These are phyloP conservation scores for Charina bottae DNA, from an alignment of 2,113 vertebrate genomes.

Conservation along the genomic window DNA sequence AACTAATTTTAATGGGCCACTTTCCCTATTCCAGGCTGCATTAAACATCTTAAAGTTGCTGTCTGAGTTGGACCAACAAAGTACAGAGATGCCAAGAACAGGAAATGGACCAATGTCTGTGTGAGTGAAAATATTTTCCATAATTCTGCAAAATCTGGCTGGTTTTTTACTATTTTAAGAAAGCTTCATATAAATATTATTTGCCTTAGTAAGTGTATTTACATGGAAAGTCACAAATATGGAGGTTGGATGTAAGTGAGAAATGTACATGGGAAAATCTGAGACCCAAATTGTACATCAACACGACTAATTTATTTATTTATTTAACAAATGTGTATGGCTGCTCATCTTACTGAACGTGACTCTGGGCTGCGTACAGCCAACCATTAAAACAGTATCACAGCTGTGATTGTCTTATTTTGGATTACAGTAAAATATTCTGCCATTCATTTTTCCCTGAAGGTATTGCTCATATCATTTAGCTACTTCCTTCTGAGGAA, in stretches of 20 bases:
- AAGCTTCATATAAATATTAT: background rate
- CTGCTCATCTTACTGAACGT: background rate
- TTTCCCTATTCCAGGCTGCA: constrained; percentile 82
- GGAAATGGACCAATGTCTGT: constrained; percentile 95
- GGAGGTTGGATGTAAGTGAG: background rate
- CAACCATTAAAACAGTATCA: background rate
- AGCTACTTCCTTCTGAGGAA: background rate
- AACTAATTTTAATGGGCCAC: constrained; percentile 10
- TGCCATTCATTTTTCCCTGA: constrained; percentile 19
- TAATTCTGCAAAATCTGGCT: background rate
- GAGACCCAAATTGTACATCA: background rate
- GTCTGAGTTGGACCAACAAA: constrained; percentile 94
- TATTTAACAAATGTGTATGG: background rate
- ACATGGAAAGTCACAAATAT: background rate
- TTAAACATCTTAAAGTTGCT: constrained; percentile 96
- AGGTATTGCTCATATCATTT: background rate
- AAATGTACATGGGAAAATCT: background rate
- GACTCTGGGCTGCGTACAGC: background rate
- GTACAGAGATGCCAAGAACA: constrained; percentile 85
- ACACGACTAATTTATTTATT: background rate
- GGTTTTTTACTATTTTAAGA: background rate
- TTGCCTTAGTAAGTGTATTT: background rate
- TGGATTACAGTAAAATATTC: background rate
- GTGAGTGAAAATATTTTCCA: constrained; percentile 75
- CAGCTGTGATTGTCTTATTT: background rate